Percentiles rank a stretch among this genome's conserved stretches.
These are phyloP conservation scores for Stenchaetothrips biformis DNA, from an alignment of 2,888 invertebrate species.

Conservation along the genomic window DNA sequence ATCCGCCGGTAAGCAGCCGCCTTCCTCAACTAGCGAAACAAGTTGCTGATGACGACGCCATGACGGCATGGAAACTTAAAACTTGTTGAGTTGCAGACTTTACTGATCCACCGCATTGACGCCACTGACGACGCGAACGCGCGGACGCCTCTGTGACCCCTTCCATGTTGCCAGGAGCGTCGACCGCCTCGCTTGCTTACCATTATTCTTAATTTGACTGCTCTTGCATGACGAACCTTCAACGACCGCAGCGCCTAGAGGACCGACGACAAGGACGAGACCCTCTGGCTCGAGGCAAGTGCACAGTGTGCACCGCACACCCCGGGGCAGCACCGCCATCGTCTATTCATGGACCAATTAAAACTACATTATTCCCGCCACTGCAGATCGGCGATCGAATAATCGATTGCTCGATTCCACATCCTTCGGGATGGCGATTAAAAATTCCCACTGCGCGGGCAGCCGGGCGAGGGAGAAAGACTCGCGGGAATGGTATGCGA, in stretches of 20 bases:
- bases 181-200: not conserved
- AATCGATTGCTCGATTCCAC: constrained; percentile 12
- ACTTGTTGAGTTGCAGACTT: not conserved
- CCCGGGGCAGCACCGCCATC: not conserved
- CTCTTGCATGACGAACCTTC: constrained; percentile 1
- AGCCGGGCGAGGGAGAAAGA: constrained; percentile 2
- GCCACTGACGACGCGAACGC: not conserved
- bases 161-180: not conserved
- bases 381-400: constrained; percentile 11
- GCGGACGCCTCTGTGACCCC: not conserved
- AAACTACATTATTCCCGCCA: constrained; percentile 4
- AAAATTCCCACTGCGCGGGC: not conserved
- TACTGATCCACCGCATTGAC: not conserved
- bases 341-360: constrained; percentile 15
- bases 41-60: not conserved
- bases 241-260: not conserved
- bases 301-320: not conserved
- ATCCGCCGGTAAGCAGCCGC: constrained; percentile 65
- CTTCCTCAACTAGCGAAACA: not conserved
- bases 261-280: not conserved
- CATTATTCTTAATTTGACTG: constrained; percentile 7
- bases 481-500: not conserved
- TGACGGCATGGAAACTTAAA: not conserved
- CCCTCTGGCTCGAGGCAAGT: not conserved
- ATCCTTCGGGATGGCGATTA: not conserved